Base-by-base conservation (phyloP, 2,113 vertebrate species). In the Osmerus mordax region DNA sequence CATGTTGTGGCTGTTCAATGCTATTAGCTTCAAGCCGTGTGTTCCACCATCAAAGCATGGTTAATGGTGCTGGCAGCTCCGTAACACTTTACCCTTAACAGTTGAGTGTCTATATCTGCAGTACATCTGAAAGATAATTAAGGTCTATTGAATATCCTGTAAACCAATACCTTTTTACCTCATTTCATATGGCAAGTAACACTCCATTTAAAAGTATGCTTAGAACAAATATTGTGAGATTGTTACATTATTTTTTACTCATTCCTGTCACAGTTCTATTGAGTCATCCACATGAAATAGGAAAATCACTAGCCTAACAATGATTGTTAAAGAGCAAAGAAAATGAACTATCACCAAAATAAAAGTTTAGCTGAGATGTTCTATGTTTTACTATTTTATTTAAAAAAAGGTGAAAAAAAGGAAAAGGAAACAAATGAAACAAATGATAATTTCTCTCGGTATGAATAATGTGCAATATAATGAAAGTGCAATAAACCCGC, bases 261-360 rank as follows among this genome's bases (percentile, higher is more conserved):
- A 47, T 47, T 47, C 41, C 41, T 47, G 9, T 47, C 41, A 47
- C 58, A 3, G 21, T 79, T 65, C 14, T 56, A 65, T 69, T 13
- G 59, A 54, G 72, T 59, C 67, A 73, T 62, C 77, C 67, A 67
- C 67, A 71, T 61, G 54, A 36, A 7, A 47, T 47, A 11, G 41
- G 65, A 29, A 41, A 79, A 19, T 29, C 70, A 63, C 78, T 77
- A 70, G 78, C 70, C 18, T 8, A 75, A 74, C 67, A 32, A 68
- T 74, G 60, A 53, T 74, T 74, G 77, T 53, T 32, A 60, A 70
- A 70, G 69, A 72, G 64, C 70, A 77, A 85, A 82, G 72, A 77
- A 74, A 71, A 63, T 53, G 25, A 29, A 58, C 7, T 28, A 76
- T 73, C 73, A 73, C 19, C 55, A 36, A 23, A 21, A 11, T 66